These are phyloP conservation scores for Carassius auratus DNA, from an alignment of 2,113 vertebrate genomes.

Conservation along the genomic window DNA sequence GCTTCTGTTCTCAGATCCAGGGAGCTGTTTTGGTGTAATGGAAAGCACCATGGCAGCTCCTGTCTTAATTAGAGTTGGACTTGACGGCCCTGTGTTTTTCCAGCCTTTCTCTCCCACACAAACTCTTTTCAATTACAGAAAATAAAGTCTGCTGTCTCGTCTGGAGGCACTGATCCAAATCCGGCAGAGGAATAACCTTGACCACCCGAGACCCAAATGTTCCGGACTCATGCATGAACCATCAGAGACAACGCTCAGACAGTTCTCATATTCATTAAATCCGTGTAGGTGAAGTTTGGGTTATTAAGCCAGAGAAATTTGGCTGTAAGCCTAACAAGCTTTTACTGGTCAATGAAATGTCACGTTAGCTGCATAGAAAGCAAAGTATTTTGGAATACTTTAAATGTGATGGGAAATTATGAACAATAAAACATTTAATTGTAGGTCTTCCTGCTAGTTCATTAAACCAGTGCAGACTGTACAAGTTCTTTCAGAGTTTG, in stretches of 20 bases:
- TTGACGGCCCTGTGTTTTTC: conserved; percentile 41
- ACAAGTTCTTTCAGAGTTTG: conserved; percentile 15
- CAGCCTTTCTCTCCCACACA: conserved; percentile 21
- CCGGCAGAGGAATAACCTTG: conserved; percentile 44
- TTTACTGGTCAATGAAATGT: conserved; percentile 6
- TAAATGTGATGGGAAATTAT: background rate
- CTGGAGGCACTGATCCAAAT: conserved; percentile 40
- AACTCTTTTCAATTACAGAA: conserved; percentile 46
- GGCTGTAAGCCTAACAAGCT: background rate
- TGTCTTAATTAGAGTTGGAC: conserved; percentile 49
- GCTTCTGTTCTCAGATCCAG: conserved; percentile 24
- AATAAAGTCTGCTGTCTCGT: conserved; percentile 40
- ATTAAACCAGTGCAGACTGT: background rate
- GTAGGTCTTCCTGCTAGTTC: background rate
- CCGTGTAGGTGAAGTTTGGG: conserved; percentile 17
- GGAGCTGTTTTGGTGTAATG: conserved; percentile 34
- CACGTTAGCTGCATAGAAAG: background rate
- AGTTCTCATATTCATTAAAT: conserved; percentile 20
- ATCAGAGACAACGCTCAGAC: conserved; percentile 17
- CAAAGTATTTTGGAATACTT: background rate
- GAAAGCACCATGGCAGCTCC: conserved; percentile 22
- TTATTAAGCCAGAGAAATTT: conserved; percentile 10
- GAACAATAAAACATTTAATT: background rate
- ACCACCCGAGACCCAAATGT: conserved; percentile 17
- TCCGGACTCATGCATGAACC: conserved; percentile 22